Percentiles rank a stretch among this genome's conserved stretches.
phyloP scores from a whole-genome alignment of 2,888 invertebrate species.

The Teleiodes luculella region DNA sequence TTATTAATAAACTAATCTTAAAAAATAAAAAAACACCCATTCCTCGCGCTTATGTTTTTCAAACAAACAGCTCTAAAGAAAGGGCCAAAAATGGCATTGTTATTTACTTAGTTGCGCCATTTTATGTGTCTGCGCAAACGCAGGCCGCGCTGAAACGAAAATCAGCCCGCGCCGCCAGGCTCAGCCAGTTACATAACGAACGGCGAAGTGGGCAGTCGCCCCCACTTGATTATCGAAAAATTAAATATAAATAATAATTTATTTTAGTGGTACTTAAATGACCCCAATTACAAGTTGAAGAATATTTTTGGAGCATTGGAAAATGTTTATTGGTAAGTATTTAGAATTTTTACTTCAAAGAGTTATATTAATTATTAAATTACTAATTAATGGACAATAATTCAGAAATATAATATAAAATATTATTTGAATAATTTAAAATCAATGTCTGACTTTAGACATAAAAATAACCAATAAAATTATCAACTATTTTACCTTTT shows the following conservation, averaged over 20 bases:
- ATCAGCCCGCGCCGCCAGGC: slow-evolving; percentile 9
- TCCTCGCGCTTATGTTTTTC: no score
- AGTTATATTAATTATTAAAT: no score
- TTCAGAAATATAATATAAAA: no score
- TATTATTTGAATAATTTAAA: no score
- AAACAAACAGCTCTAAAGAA: no score
- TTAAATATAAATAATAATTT: not conserved
- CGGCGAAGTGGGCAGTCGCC: slow-evolving; percentile 38
- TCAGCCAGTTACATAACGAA: slow-evolving; percentile 49
- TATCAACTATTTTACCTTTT: no score
- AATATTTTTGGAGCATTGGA: not conserved
- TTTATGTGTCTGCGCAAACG: not conserved
- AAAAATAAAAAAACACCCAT: no score
- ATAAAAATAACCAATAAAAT: no score
- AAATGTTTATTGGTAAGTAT: slow-evolving; percentile 2
- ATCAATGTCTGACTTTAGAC: no score
- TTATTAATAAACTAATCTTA: no score
- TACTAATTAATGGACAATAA: no score
- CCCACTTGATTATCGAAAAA: not conserved
- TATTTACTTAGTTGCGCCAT: not conserved
- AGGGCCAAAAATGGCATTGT: no score
- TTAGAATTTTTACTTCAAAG: not conserved
- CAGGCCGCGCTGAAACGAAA: slow-evolving; percentile 12
- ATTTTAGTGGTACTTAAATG: not conserved
- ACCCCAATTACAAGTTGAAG: not conserved